Conservation (phyloP, 2,888 invertebrate species). For the Napeogenes sylphis region DNA sequence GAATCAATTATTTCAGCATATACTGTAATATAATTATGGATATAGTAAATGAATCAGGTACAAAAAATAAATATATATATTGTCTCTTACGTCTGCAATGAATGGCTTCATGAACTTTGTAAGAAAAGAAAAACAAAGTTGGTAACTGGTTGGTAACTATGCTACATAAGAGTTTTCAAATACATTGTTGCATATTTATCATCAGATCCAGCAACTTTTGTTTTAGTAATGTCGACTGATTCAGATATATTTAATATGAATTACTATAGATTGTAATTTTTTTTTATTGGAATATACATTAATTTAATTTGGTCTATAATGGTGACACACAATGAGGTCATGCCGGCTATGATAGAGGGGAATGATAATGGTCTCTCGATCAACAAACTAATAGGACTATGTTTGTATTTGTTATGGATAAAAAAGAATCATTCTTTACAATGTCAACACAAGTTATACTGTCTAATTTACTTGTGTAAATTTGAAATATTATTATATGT, state of each 20-base stretch:
- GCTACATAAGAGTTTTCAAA: constrained; percentile 8
- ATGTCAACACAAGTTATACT: neutral
- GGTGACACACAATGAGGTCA: constrained; percentile 32
- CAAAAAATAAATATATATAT: too few relatives aligned
- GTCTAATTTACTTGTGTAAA: too few relatives aligned
- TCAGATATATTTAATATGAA: too few relatives aligned
- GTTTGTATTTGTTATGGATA: neutral
- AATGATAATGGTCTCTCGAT: constrained; percentile 7
- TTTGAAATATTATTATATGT: neutral
- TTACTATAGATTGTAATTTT: too few relatives aligned
- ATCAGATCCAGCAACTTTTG: too few relatives aligned
- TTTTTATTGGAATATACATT: too few relatives aligned
- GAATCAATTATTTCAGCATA: too few relatives aligned
- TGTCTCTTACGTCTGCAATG: too few relatives aligned
- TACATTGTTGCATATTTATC: constrained; percentile 12
- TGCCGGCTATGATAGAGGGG: constrained; percentile 12
- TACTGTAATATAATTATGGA: too few relatives aligned
- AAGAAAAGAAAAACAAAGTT: constrained; percentile 3
- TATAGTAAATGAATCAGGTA: too few relatives aligned
- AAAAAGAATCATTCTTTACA: neutral
- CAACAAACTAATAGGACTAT: constrained; percentile 2
- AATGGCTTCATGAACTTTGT: too few relatives aligned
- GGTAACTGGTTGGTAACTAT: constrained; percentile 8
- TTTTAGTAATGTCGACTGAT: too few relatives aligned
- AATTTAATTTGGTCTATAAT: constrained; percentile 13